Evolutionary conservation across 2,797 vertebrate species (phyloP).

Genomic region (Sebastes jordani): DNA sequence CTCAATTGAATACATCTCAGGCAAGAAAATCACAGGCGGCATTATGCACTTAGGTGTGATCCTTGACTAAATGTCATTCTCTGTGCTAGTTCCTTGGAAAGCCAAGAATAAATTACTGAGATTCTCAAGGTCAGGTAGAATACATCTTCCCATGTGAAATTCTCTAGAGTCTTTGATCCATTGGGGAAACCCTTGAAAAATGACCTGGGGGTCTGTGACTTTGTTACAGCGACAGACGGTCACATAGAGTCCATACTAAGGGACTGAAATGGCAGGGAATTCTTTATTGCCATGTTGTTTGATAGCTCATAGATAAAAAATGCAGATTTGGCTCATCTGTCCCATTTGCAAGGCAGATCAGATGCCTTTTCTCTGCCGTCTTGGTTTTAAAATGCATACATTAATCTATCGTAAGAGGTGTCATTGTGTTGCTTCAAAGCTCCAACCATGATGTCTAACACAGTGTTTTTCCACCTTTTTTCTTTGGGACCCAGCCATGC

Average conservation of each 20-base stretch:
- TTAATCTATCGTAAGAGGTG: neutral
- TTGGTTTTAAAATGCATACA: slow-evolving; percentile 14
- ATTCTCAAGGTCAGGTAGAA: slow-evolving; percentile 66
- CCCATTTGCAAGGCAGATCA: slow-evolving; percentile 25
- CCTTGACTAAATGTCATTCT: slow-evolving; percentile 59
- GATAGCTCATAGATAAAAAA: neutral
- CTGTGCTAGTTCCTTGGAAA: slow-evolving; percentile 39
- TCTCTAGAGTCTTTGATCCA: slow-evolving; percentile 56
- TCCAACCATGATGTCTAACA: neutral
- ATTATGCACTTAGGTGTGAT: slow-evolving; percentile 34
- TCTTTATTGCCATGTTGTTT: slow-evolving; percentile 1
- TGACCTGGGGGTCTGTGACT: slow-evolving; percentile 1
- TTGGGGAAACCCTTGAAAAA: slow-evolving; percentile 49
- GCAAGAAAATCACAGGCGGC: slow-evolving; percentile 34
- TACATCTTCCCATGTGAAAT: slow-evolving; percentile 36
- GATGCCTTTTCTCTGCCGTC: neutral
- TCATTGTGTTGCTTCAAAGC: neutral
- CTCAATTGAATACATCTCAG: slow-evolving; percentile 23
- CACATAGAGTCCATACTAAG: neutral
- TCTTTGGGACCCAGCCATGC: neutral
- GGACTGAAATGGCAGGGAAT: neutral
- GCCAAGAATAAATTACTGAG: slow-evolving; percentile 61
- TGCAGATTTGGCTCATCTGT: slow-evolving; percentile 13
- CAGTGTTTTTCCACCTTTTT: neutral
- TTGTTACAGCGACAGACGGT: slow-evolving; percentile 28